Evolutionary conservation across 2,113 vertebrate species (phyloP), one percentile per base, ranked within the genome.

Genomic region (Xiphophorus hellerii): DNA sequence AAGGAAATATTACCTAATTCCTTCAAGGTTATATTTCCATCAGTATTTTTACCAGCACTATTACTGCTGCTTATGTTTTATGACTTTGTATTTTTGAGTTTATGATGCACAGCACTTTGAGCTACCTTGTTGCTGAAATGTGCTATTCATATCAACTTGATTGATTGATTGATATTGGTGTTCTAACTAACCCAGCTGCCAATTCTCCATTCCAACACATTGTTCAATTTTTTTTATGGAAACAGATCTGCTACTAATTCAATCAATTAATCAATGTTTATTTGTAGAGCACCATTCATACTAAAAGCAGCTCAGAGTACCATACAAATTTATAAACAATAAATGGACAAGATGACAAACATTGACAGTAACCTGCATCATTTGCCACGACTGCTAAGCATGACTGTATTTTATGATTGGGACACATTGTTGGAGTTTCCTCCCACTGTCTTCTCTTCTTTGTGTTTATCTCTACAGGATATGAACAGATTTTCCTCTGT

Each of bases 401-500:
- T 25, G 51, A 9, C 9, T 58, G 4, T 25, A 58, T 58, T 58
- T 58, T 25, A 58, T n/a, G 25, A 58, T 11, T 54, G 33, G 67
- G 25, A 30, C 28, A 44, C 31, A 29, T 71, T 74, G n/a, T 14
- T 22, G 58, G 33, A 27, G 22, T 20, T 65, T 2, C 29, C 9
- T 11, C 62, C 79, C 44, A 58, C 28, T 33, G 22, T 15, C 31
- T 35, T 28, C 29, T 58, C 27, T 64, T 58, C 27, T 64, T 25
- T 79, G 28, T 82, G 33, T 66, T 27, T 78, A 28, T 75, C 42
- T 80, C 67, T 54, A 58, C 78, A 96, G 96, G 92, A 82, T 78
- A 77, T 86, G 96, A 78, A 94, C 94, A 51, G 91, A 96, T 79
- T 97, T 96, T 90, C 90, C 93, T 61, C 88, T 89, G 69, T 93